phyloP scores from a whole-genome alignment of 1,140 invertebrate species.

The Trypoxylus dichotomus region DNA sequence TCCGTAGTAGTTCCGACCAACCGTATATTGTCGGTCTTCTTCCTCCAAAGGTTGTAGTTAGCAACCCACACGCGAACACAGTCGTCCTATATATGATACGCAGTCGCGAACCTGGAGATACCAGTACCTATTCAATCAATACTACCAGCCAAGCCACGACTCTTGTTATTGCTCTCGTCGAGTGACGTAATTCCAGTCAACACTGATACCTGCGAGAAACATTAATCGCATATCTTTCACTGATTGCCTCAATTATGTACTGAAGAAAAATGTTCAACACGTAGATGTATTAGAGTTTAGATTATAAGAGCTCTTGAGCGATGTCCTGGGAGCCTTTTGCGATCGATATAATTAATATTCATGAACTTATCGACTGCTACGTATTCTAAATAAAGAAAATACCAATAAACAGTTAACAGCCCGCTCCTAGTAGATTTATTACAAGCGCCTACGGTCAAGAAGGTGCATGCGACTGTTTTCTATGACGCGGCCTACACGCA shows the following conservation, averaged over 20 bases:
- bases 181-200: slow-evolving; percentile 47
- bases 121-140: slow-evolving; percentile 49
- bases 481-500: slow-evolving; percentile 35
- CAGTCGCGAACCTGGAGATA: slow-evolving; percentile 48
- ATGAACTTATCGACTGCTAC: neutral
- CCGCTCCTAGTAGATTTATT: neutral
- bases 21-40: slow-evolving; percentile 32
- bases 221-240: slow-evolving; percentile 30
- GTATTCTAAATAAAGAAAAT: slow-evolving; percentile 26
- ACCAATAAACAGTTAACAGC: slow-evolving; percentile 24
- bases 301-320: slow-evolving; percentile 9
- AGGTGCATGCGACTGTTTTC: slow-evolving; percentile 37
- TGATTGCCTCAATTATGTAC: slow-evolving; percentile 34
- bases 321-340: neutral
- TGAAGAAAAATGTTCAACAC: slow-evolving; percentile 30
- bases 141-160: slow-evolving; percentile 39
- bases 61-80: slow-evolving; percentile 19
- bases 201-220: slow-evolving; percentile 39
- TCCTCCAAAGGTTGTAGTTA: slow-evolving; percentile 33
- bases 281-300: slow-evolving; percentile 22
- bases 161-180: slow-evolving; percentile 40
- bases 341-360: slow-evolving; percentile 24
- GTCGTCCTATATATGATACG: slow-evolving; percentile 34
- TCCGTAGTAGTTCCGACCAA: slow-evolving; percentile 24
- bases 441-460: slow-evolving; percentile 6